A percentile compares a stretch with the other conserved stretches of the same genome.
Evolutionary conservation across 2,888 invertebrate genomes (phyloP).

Genomic region (Amitus sp.): DNA sequence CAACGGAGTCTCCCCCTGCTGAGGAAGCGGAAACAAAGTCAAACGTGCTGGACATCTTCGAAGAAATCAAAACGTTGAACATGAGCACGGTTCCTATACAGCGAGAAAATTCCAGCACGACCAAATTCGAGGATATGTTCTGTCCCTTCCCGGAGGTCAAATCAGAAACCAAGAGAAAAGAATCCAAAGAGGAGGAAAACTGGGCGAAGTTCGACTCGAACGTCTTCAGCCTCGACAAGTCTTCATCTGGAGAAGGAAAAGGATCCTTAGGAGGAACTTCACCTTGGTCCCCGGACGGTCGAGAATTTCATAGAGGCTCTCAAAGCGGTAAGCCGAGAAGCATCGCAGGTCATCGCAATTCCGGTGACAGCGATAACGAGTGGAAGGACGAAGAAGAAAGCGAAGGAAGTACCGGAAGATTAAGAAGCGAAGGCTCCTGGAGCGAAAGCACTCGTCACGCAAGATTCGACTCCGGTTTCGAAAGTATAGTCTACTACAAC

Average conservation of each 20-base stretch:
- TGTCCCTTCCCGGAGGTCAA: slow-evolving; percentile 51
- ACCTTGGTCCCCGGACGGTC: slow-evolving; percentile 83
- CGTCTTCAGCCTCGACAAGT: slow-evolving; percentile 56
- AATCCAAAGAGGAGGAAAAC: slow-evolving; percentile 54
- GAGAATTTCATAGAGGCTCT: slow-evolving; percentile 66
- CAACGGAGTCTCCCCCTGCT: no score
- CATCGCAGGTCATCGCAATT: slow-evolving; percentile 60
- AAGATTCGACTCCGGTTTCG: slow-evolving; percentile 50
- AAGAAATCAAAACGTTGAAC: slow-evolving; percentile 61
- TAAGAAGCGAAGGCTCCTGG: slow-evolving; percentile 64
- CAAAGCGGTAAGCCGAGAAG: slow-evolving; percentile 52
- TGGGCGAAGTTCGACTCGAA: slow-evolving; percentile 64
- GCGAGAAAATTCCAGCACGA: slow-evolving; percentile 27
- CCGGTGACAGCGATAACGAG: slow-evolving; percentile 64
- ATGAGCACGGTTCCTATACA: slow-evolving; percentile 35
- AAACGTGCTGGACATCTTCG: slow-evolving; percentile 58
- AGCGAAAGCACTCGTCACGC: slow-evolving; percentile 46
- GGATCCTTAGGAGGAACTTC: slow-evolving; percentile 68
- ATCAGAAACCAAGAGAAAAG: slow-evolving; percentile 46
- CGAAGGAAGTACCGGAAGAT: slow-evolving; percentile 59
- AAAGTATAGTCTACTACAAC: slow-evolving; percentile 53
- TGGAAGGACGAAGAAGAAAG: slow-evolving; percentile 66
- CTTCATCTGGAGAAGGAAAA: slow-evolving; percentile 51
- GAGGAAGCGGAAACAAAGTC: slow-evolving; percentile 47
- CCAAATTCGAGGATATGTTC: slow-evolving; percentile 59